Conservation (phyloP, 2,113 vertebrate genomes). For the Anser cygnoides region DNA sequence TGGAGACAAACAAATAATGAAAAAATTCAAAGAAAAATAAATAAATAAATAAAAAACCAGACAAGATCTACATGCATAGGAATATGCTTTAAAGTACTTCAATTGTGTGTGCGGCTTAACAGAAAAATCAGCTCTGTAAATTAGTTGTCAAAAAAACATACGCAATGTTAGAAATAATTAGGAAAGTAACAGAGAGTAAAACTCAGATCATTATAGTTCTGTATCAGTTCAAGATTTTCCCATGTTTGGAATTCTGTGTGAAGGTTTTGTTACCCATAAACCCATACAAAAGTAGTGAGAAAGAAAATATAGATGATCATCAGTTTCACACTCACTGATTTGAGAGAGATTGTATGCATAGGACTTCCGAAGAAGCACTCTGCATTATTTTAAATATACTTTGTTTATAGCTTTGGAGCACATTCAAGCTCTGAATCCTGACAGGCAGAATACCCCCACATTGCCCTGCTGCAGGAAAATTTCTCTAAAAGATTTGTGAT, state of each 20-base stretch:
- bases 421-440: background rate
- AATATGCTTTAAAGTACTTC: background rate
- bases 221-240: background rate
- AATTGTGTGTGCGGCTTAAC: background rate
- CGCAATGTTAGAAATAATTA: background rate
- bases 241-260: background rate
- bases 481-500: background rate
- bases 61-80: background rate
- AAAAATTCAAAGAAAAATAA: accelerated
- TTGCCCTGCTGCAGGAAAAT: background rate
- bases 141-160: background rate
- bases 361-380: background rate
- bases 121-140: background rate
- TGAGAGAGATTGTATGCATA: background rate
- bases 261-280: background rate
- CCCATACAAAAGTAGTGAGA: background rate
- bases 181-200: background rate
- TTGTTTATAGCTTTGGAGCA: background rate
- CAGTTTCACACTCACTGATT: accelerated
- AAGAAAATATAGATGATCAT: background rate
- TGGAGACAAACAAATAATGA: background rate
- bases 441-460: background rate
- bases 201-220: background rate
- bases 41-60: background rate
- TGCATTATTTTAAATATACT: background rate